Conservation (phyloP, 2,113 vertebrate genomes). For the Centropristis striata region DNA sequence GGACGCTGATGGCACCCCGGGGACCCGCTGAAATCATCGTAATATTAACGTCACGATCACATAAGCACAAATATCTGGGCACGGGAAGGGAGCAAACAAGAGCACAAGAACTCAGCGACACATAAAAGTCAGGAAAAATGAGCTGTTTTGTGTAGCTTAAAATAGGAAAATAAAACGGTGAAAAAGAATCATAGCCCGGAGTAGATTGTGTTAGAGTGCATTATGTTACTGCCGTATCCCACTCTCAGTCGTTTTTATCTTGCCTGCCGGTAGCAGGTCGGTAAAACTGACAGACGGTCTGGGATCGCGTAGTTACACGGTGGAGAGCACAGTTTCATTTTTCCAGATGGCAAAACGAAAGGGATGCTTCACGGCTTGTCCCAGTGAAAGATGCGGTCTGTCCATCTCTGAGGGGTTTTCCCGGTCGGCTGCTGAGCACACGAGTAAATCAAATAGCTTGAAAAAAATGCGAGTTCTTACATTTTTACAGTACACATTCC, state of each 20-base stretch:
- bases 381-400: conserved; percentile 62
- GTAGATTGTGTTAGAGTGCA: conserved; percentile 19
- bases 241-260: conserved; percentile 45
- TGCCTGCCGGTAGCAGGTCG: conserved; percentile 58
- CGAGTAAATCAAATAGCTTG: conserved; percentile 28
- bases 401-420: conserved; percentile 57
- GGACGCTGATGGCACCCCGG: conserved; percentile 26
- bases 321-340: conserved; percentile 67
- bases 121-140: conserved; percentile 14
- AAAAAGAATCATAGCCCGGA: conserved; percentile 16
- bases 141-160: conserved; percentile 19
- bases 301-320: conserved; percentile 69
- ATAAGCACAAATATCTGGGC: conserved; percentile 56
- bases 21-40: conserved; percentile 22
- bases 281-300: conserved; percentile 71
- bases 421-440: conserved; percentile 26
- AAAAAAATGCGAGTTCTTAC: conserved; percentile 16
- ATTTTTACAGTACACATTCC: not conserved
- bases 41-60: conserved; percentile 38
- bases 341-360: conserved; percentile 72
- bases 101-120: conserved; percentile 1
- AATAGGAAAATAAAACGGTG: conserved; percentile 24
- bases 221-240: conserved; percentile 51
- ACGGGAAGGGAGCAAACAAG: not conserved
- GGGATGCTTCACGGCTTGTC: conserved; percentile 61